These are phyloP conservation scores for Theristus sp. DNA, from an alignment of 2,888 invertebrate species.

Conservation along the genomic window DNA sequence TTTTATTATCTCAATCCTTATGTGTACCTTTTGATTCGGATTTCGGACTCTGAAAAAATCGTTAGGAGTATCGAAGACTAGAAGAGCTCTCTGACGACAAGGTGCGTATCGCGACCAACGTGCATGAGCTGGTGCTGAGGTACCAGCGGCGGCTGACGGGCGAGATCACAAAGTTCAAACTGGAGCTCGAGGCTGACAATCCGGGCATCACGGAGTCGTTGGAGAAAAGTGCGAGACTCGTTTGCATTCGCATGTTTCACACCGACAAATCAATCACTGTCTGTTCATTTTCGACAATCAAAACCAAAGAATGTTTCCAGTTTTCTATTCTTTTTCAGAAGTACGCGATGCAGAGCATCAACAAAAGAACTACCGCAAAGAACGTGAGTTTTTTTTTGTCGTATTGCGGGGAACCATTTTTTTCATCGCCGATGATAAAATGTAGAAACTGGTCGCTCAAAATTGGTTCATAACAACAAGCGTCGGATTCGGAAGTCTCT, in stretches of 20 bases:
- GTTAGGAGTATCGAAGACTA: conserved; percentile 61
- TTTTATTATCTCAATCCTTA: too few relatives aligned
- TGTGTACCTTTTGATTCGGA: too few relatives aligned
- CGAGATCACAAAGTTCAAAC: conserved; percentile 90
- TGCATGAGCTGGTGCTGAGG: conserved; percentile 80
- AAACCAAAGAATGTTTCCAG: too few relatives aligned
- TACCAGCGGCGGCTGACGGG: conserved; percentile 67
- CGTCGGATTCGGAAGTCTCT: too few relatives aligned
- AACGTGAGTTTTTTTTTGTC: background rate
- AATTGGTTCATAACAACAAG: too few relatives aligned
- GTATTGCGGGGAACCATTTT: too few relatives aligned
- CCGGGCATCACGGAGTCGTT: conserved; percentile 20
- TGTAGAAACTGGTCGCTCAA: too few relatives aligned
- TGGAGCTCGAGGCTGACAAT: conserved; percentile 83
- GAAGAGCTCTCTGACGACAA: conserved; percentile 91
- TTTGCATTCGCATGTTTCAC: conserved; percentile 5
- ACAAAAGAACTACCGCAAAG: background rate
- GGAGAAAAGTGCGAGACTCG: too few relatives aligned
- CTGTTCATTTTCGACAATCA: too few relatives aligned
- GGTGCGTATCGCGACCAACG: conserved; percentile 72
- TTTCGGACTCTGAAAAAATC: background rate
- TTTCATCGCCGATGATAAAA: too few relatives aligned
- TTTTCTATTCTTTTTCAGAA: conserved; percentile 3
- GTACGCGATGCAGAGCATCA: conserved; percentile 3
- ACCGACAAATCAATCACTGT: too few relatives aligned